Base-by-base conservation (phyloP, 2,797 vertebrate genomes). In the Vireo griseus region DNA sequence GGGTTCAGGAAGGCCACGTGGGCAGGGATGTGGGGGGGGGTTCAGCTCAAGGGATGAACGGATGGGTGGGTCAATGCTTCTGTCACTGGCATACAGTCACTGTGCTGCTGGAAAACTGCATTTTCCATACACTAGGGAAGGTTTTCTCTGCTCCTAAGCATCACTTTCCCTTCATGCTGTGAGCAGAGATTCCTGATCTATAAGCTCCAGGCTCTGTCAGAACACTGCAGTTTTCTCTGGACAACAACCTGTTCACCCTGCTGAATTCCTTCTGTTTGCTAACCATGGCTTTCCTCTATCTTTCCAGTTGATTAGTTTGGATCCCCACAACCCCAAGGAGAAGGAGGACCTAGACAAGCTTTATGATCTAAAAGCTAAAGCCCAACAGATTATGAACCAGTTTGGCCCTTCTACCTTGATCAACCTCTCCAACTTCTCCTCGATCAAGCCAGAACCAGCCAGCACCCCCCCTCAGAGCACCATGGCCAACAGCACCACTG, bases 401-500 rank as follows among this genome's bases (percentile, higher is more conserved):
- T 98, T 98, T 95, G 98, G 97, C 92, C 97, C 98, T 51, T 98
- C 97, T 93, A 95, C 97, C 54, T 96, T 98, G 91, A 98, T 98
- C 97, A 98, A 98, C 95, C 97, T 98, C 86, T 97, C 98, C 93
- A 98, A 97, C 97, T 98, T 98, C 91, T 98, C 98, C 91, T 98
- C 98, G 1, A 96, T 98, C 95, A 98, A 98, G 96, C 95, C 98
- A 0, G 98, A 98, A 79, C 97, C 98, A 33, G 97, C 98, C 85
- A 98, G 98, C 84, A 98, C 98, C 8, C 98, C 98, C 13, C 97
- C 98, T 2, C 97, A 98, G 89, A 98, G 97, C 97, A 98, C 98
- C 97, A 99, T 99, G 99, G 99, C 99, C 71, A 99, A 99, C 97
- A 99, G 98, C 97, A 98, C 99, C 39, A 67, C 98, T 0, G 97